A percentile compares a stretch with the other conserved stretches of the same genome.
Conservation (phyloP, 2,113 vertebrate species). For the Condylura cristata region DNA sequence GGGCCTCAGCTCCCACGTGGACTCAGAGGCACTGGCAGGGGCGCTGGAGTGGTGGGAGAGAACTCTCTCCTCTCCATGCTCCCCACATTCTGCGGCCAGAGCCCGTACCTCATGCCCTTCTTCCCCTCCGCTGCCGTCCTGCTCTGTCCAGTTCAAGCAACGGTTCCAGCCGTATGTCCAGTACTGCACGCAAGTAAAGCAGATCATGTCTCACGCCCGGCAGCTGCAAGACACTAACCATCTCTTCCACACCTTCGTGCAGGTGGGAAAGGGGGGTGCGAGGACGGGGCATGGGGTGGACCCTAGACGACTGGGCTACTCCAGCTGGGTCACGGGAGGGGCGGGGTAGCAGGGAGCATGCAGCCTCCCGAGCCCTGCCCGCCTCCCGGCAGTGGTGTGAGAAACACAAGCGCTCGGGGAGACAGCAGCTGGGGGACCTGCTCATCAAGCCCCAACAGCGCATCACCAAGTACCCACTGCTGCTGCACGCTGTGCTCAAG, state of each 20-base stretch:
- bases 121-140: neutral
- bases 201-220: conserved; percentile 86
- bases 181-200: conserved; percentile 89
- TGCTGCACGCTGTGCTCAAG: conserved; percentile 91
- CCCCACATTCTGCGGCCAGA: neutral
- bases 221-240: conserved; percentile 85
- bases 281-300: neutral
- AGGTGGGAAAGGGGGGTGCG: conserved; percentile 73
- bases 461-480: conserved; percentile 92
- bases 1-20: neutral
- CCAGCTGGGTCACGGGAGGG: neutral
- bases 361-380: neutral
- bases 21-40: neutral
- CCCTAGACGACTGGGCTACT: neutral
- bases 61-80: neutral
- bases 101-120: neutral
- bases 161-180: conserved; percentile 86
- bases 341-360: neutral
- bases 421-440: conserved; percentile 90
- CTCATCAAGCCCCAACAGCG: conserved; percentile 92
- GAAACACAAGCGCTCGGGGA: conserved; percentile 88
- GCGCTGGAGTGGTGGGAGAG: neutral
- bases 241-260: conserved; percentile 85
- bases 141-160: conserved; percentile 84
- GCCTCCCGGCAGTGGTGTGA: conserved; percentile 89